Conservation (phyloP, 2,888 invertebrate species). For the Patella ulyssiponensis region DNA sequence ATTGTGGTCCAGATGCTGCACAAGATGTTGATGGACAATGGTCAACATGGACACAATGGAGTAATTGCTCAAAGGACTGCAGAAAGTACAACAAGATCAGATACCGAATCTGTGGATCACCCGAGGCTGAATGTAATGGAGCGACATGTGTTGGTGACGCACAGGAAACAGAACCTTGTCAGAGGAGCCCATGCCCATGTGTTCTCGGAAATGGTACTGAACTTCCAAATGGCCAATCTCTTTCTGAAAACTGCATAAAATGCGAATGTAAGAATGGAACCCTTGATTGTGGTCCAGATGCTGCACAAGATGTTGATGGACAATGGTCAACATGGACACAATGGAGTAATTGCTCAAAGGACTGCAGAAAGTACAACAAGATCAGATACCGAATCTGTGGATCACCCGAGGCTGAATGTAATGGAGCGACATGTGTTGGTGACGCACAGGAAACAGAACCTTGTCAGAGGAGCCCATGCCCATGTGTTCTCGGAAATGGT, state of each 20-base stretch:
- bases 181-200: background rate
- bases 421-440: background rate
- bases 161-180: background rate
- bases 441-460: background rate
- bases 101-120: background rate
- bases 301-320: background rate
- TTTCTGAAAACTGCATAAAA: background rate
- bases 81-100: background rate
- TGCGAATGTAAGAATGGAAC: background rate
- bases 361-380: background rate
- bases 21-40: background rate
- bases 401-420: conserved; percentile 1
- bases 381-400: background rate
- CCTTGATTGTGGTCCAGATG: background rate
- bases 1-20: background rate
- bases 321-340: background rate
- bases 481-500: background rate
- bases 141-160: no score
- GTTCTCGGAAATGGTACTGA: background rate
- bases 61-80: background rate
- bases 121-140: background rate
- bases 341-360: background rate
- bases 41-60: background rate
- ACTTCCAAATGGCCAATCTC: background rate
- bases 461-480: background rate